phyloP scores from a whole-genome alignment of 2,113 vertebrate species.

The Mirza zaza region DNA sequence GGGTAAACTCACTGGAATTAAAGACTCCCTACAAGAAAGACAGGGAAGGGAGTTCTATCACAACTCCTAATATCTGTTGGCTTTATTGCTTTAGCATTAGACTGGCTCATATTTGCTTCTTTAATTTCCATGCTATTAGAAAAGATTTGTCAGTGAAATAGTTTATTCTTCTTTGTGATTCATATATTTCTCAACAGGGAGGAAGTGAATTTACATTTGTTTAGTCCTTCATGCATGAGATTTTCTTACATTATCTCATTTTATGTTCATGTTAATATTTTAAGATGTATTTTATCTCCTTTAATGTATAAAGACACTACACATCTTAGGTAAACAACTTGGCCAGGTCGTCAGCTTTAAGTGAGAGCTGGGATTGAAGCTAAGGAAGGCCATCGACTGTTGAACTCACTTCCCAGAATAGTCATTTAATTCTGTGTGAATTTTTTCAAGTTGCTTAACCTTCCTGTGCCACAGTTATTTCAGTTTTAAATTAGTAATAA shows the following conservation, averaged over 20 bases:
- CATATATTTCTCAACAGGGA: slow-evolving; percentile 3
- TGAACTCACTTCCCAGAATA: not conserved
- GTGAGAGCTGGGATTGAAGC: not conserved
- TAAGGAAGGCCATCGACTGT: not conserved
- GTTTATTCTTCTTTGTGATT: not conserved
- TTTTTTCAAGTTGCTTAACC: not conserved
- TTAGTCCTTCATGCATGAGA: not conserved
- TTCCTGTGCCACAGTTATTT: not conserved
- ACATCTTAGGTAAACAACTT: not conserved
- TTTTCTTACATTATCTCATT: not conserved
- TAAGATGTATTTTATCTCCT: not conserved
- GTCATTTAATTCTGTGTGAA: not conserved
- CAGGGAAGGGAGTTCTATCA: not conserved
- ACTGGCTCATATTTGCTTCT: not conserved
- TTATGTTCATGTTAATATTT: not conserved
- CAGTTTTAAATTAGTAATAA: not conserved
- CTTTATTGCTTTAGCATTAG: not conserved
- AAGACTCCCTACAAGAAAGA: not conserved
- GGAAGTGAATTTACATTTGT: not conserved
- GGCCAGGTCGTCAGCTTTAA: not conserved
- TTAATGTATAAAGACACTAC: not conserved
- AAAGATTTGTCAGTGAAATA: not conserved
- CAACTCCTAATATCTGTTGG: not conserved
- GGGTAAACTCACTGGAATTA: not conserved
- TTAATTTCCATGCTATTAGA: not conserved